Conservation (phyloP, 2,113 vertebrate genomes). For the Centrocercus urophasianus region DNA sequence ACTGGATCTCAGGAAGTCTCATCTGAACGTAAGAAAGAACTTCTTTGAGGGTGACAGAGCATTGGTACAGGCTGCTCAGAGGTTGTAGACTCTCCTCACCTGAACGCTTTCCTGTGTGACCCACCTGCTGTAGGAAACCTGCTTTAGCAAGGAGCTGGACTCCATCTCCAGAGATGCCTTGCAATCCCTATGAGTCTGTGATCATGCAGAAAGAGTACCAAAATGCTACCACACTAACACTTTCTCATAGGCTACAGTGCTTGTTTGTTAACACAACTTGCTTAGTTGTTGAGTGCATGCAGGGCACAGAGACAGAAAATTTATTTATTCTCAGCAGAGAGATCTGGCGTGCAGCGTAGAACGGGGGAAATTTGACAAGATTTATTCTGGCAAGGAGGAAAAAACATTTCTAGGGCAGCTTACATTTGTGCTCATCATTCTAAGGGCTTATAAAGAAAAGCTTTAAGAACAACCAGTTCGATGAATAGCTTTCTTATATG, state of each 20-base stretch:
- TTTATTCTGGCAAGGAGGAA: not conserved
- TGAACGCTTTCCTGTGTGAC: not conserved
- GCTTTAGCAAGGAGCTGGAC: not conserved
- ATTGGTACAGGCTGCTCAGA: not conserved
- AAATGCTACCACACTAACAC: accelerated
- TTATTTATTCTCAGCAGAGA: not conserved
- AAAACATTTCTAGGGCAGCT: not conserved
- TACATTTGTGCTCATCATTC: not conserved
- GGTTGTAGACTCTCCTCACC: no score
- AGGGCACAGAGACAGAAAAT: not conserved
- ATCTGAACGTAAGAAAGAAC: not conserved
- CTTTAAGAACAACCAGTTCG: not conserved
- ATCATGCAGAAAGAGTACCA: not conserved
- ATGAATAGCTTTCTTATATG: not conserved
- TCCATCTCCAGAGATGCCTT: not conserved
- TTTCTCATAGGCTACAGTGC: not conserved
- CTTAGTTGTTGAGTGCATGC: accelerated
- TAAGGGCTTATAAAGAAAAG: not conserved
- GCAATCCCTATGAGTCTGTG: not conserved
- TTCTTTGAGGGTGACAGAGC: not conserved
- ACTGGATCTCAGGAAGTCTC: not conserved
- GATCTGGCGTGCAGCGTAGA: not conserved
- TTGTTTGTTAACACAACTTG: not conserved
- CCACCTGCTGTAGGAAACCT: not conserved
- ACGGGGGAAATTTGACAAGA: not conserved